Evolutionary conservation across 2,888 invertebrate genomes (phyloP).

Genomic region (Cantharis rustica): DNA sequence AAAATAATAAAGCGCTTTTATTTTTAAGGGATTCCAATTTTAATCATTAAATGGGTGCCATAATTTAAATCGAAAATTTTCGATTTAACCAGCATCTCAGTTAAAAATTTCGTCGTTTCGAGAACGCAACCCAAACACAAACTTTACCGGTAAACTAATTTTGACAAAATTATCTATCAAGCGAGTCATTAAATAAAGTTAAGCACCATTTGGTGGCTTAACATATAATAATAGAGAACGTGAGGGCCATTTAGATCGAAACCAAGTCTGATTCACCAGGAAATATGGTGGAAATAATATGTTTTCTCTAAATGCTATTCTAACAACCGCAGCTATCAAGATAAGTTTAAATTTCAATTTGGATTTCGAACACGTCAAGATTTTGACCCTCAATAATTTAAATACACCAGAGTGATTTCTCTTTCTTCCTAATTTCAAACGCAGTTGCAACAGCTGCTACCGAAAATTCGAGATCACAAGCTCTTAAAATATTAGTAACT

Average conservation of each 20-base stretch:
- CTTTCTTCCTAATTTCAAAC: constrained; percentile 1
- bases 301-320: constrained; percentile 31
- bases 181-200: constrained; percentile 26
- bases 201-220: constrained; percentile 25
- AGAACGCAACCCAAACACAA: neutral
- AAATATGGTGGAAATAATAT: constrained; percentile 37
- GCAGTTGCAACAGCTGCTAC: neutral
- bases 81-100: neutral
- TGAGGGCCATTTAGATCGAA: constrained; percentile 30
- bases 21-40: neutral
- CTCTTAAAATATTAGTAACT: no score
- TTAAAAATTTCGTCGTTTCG: neutral
- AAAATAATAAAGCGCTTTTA: neutral
- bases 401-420: neutral
- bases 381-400: constrained; percentile 4
- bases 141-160: neutral
- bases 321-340: constrained; percentile 30
- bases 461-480: neutral
- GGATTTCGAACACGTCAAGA: neutral
- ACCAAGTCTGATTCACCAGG: constrained; percentile 30
- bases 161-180: constrained; percentile 5
- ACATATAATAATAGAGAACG: constrained; percentile 27
- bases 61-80: neutral
- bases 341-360: constrained; percentile 24
- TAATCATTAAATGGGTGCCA: neutral